Base-by-base conservation (phyloP, 2,888 invertebrate species). In the Minunthozetes semirufus region DNA sequence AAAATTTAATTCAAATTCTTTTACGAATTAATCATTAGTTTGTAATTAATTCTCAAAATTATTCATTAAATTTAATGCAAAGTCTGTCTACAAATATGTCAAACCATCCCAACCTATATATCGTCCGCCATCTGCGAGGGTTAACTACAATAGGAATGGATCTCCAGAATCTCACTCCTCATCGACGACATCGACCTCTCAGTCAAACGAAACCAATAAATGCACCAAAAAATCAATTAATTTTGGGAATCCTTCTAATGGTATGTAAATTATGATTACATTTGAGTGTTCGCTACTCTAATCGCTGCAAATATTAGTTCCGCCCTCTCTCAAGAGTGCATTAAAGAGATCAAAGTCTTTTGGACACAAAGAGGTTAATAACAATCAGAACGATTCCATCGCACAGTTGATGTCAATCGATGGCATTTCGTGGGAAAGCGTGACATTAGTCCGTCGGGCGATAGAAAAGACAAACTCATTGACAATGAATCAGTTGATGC, bases 401-500 rank as follows among this genome's bases (percentile, higher is more conserved):
- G 48, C 19, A 72, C 59, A 72, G 19, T 22, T 53, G 42, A 53
- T 75, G 42, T 50, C 75, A 46, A 33, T 75, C 6, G 75, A 75
- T 22, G 72, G 72, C 33, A 29, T 75, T 29, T 75, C 75, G 22
- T 72, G 72, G 72, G 76, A 76, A 63, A 66, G 72, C 22, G 19
- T 72, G 29, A 66, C 29, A 17, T 56, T 76, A 56, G 72, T 76
- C 1, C 59, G 70, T 72, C n/a, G 48, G 29, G 48, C 76, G 0
- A 25, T 76, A 0, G 75, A 76, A 56, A 76, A 92, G 84, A 92
- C 93, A 1, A 92, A 92, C 83, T 87, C 89, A 75, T 85, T 92
- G 75, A 87, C 87, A 77, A 87, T 89, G 0, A 86, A 89, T 76
- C 88, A 89, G 17, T 85, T 93, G 76, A 93, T 93, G 92, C 92